Evolutionary conservation across 2,797 vertebrate genomes (phyloP), one percentile per base, ranked within the genome.

Genomic region (Epinephelus malabaricus): DNA sequence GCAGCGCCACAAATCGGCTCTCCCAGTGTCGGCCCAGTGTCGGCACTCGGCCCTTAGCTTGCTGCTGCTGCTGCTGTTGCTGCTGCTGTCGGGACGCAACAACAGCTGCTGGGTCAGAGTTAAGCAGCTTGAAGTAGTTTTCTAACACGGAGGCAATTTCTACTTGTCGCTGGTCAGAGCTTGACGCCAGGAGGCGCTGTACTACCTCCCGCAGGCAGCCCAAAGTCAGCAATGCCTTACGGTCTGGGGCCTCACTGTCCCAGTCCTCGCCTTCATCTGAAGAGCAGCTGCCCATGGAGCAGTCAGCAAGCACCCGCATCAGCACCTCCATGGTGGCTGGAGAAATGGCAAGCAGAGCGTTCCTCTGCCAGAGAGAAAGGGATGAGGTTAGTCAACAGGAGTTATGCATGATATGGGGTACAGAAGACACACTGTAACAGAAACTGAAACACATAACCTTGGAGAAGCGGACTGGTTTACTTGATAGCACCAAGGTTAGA

Each of bases 311-410:
- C 79, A 98, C 96, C 65, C 96, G 95, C 96, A 98, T 96, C 91
- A 99, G 88, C 78, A 99, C 98, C 95, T 99, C 98, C 97, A 99
- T 97, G 71, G 98, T 99, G 84, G 98, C 98, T 30, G 98, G 98
- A 81, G 98, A 99, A 86, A 99, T 97, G 84, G 98, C 98, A 66
- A 97, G 95, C 72, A 99, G 95, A 78, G 98, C 98, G 53, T 99
- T 99, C 79, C 94, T 97, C 98, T 99, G 92, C 62, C 91, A 1
- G n/a, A 47, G 21, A 63, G 13, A 11, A 34, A 68, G 15, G 11
- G 17, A 34, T 27, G 30, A 10, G 40, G 40, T 43, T 11, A 43
- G 40, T 10, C 9, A 43, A 11, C 34, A 8, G 34, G 34, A 6
- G 34, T 34, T 34, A 8, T 7, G 6, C 34, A 34, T 34, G 7